A percentile compares a stretch with the other conserved stretches of the same genome.
Conservation (phyloP, 2,797 vertebrate species). For the Dryobates pubescens region DNA sequence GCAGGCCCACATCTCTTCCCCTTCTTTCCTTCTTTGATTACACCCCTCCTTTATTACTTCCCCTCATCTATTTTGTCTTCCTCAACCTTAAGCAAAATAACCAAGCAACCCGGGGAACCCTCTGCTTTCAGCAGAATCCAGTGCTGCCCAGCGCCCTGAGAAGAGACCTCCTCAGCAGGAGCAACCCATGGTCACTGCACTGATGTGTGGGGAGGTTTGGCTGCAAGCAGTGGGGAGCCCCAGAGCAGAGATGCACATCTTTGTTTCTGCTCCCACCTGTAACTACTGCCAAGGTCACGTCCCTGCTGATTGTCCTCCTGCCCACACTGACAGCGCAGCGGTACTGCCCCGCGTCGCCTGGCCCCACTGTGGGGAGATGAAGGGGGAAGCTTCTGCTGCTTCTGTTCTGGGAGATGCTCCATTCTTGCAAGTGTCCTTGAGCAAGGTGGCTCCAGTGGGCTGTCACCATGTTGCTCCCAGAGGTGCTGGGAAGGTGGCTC, state of each 20-base stretch:
- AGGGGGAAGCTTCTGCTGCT: conserved; percentile 62
- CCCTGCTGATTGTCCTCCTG: conserved; percentile 49
- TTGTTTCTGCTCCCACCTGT: conserved; percentile 71
- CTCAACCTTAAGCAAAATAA: background rate
- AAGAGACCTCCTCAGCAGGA: background rate
- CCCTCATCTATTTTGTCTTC: background rate
- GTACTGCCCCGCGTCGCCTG: conserved; percentile 69
- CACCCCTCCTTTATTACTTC: background rate
- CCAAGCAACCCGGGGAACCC: background rate
- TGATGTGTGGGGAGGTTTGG: background rate
- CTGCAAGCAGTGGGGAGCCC: background rate
- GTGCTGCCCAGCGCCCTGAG: background rate
- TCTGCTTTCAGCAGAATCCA: background rate
- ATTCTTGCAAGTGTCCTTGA: background rate
- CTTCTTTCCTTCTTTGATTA: background rate
- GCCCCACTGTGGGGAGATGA: conserved; percentile 58
- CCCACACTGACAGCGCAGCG: conserved; percentile 59
- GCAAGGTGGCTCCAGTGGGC: conserved; percentile 68
- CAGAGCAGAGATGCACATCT: background rate
- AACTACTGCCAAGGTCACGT: conserved; percentile 69
- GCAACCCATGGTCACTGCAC: background rate
- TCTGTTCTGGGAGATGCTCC: background rate
- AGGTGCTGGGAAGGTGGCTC: conserved; percentile 12
- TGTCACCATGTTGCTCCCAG: background rate
- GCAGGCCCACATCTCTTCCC: background rate